Conservation (phyloP, 2,797 vertebrate species). For the Micrastur ruficollis region DNA sequence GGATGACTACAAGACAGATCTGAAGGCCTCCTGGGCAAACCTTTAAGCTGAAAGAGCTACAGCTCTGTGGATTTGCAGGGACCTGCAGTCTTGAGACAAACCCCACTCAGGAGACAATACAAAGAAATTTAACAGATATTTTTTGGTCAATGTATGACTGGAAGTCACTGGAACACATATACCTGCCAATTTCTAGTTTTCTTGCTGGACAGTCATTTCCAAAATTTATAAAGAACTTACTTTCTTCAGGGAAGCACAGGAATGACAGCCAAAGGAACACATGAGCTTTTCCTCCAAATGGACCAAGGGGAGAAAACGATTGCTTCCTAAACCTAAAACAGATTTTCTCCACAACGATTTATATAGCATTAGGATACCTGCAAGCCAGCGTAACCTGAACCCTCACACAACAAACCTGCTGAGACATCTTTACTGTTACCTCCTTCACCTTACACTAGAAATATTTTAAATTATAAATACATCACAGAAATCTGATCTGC, state of each 20-base stretch:
- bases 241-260: not conserved
- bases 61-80: not conserved
- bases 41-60: not conserved
- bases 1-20: not conserved
- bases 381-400: not conserved
- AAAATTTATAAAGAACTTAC: not conserved
- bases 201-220: not conserved
- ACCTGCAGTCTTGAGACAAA: not conserved
- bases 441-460: slow-evolving; percentile 52
- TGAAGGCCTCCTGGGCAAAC: not conserved
- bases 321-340: not conserved
- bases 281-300: not conserved
- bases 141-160: not conserved
- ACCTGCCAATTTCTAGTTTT: not conserved
- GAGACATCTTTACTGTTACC: not conserved
- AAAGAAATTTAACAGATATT: not conserved
- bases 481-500: slow-evolving; percentile 61
- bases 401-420: not conserved
- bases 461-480: slow-evolving; percentile 78
- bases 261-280: not conserved
- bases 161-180: not conserved
- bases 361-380: not conserved
- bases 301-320: not conserved
- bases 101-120: not conserved
- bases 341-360: not conserved